Evolutionary conservation across 2,888 invertebrate genomes (phyloP).

Genomic region (Diarsia rubi): DNA sequence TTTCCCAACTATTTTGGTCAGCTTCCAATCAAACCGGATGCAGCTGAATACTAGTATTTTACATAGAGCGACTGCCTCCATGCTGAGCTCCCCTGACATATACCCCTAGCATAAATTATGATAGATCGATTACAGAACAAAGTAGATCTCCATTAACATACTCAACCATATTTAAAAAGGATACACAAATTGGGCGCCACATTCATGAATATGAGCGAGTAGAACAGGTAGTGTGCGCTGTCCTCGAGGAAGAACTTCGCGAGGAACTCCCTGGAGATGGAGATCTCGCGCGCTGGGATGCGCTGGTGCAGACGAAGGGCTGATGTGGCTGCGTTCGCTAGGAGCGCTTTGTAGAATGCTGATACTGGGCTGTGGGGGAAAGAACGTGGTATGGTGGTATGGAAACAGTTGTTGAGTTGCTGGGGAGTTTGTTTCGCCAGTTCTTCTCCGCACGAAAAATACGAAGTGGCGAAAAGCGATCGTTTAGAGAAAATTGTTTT

Average conservation of each 20-base stretch:
- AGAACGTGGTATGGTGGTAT: slow-evolving; percentile 1
- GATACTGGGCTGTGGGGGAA: slow-evolving; percentile 85
- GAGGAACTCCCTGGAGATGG: slow-evolving; percentile 96
- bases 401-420: background rate
- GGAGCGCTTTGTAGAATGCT: slow-evolving; percentile 97
- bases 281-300: slow-evolving; percentile 93
- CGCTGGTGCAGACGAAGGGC: slow-evolving; percentile 98
- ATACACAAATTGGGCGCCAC: slow-evolving; percentile 97
- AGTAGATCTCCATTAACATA: background rate
- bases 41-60: too few species aligned
- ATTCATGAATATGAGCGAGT: slow-evolving; percentile 98
- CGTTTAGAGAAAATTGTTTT: background rate
- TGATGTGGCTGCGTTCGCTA: slow-evolving; percentile 98
- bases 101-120: background rate
- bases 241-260: slow-evolving; percentile 95
- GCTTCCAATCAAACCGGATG: too few species aligned
- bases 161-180: slow-evolving; percentile 88
- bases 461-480: background rate
- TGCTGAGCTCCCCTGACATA: too few species aligned
- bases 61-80: too few species aligned
- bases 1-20: too few species aligned
- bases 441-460: background rate
- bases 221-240: slow-evolving; percentile 99
- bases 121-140: background rate
- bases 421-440: background rate